Base-by-base conservation (phyloP, 2,797 vertebrate genomes). In the Channallabes apus region DNA sequence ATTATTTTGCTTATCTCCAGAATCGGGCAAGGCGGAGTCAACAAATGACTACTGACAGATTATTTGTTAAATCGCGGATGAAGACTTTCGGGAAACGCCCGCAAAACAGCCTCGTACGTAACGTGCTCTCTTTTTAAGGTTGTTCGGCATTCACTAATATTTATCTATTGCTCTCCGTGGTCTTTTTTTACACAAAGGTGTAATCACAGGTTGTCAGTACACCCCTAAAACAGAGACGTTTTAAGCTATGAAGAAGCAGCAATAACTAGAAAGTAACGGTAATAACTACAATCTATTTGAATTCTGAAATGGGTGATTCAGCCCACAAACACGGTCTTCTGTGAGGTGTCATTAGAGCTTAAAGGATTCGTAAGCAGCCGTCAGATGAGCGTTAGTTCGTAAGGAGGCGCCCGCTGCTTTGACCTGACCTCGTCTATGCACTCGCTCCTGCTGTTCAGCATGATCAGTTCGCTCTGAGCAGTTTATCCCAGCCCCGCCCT, bases 401-500 rank as follows among this genome's bases (percentile, higher is more conserved):
- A 80, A 75, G 86, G 82, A 65, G 62, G 58, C 81, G 73, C 76
- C 71, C 54, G 64, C 84, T 72, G 61, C 56, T 82, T 85, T 87
- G 82, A 84, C 86, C 86, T 87, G 88, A 87, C 86, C 87, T 81
- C 85, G 86, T 85, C 86, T 84, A 69, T 78, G 35, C 72, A 88
- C 73, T 79, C 41, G 72, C 61, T 83, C 76, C 61, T 84, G 81
- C 85, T 88, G 78, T 84, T 81, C 69, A 83, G 84, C 82, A 75
- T 82, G 82, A 86, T 88, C 88, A 89, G 82, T 86, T 89, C 82
- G 64, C 86, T 84, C 85, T 80, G 85, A 88, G 69, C 69, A 87
- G 85, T 72, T 89, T 84, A 83, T 83, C 77, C 85, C 78, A 85
- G 51, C 77, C 62, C 59, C 71, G 54, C 79, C 59, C 22, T 88